phyloP scores from a whole-genome alignment of 2,113 vertebrate genomes.

The Nycticryphes semicollaris region DNA sequence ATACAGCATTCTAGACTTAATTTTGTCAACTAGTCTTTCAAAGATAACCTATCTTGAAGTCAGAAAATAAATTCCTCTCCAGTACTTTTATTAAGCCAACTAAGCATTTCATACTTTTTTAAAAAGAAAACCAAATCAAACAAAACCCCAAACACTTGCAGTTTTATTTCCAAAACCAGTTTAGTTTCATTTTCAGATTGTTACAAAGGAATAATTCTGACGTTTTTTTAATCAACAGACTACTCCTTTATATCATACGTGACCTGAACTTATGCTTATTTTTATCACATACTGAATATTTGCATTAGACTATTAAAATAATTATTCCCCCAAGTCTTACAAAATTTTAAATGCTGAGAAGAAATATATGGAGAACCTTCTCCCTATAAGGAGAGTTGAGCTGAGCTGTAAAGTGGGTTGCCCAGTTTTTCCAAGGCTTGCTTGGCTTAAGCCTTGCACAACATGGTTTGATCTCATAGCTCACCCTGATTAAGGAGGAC shows the following conservation, averaged over 20 bases:
- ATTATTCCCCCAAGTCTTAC: conserved; percentile 6
- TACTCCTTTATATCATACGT: not conserved
- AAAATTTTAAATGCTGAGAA: conserved; percentile 54
- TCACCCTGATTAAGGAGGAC: not conserved
- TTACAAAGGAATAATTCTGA: not conserved
- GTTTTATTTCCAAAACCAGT: not conserved
- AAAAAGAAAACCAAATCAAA: not conserved
- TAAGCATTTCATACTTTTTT: not conserved
- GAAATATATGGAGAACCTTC: not conserved
- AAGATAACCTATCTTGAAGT: not conserved
- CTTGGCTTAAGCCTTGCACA: not conserved
- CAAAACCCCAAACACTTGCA: not conserved
- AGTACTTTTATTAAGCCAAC: not conserved
- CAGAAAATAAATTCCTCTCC: not conserved
- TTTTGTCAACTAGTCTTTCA: not conserved
- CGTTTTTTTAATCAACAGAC: not conserved
- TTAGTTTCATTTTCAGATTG: not conserved
- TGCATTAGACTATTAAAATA: conserved; percentile 1
- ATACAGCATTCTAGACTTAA: not conserved
- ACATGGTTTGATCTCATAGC: not conserved
- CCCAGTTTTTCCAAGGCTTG: not conserved
- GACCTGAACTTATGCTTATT: not conserved
- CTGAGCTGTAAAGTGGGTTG: too few relatives aligned
- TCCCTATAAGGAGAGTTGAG: not conserved
- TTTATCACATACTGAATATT: conserved; percentile 52